Percentiles rank a stretch among this genome's conserved stretches.
These are phyloP conservation scores for Drosophila acutilabella DNA, from an alignment of 2,888 invertebrate genomes.

Conservation along the genomic window DNA sequence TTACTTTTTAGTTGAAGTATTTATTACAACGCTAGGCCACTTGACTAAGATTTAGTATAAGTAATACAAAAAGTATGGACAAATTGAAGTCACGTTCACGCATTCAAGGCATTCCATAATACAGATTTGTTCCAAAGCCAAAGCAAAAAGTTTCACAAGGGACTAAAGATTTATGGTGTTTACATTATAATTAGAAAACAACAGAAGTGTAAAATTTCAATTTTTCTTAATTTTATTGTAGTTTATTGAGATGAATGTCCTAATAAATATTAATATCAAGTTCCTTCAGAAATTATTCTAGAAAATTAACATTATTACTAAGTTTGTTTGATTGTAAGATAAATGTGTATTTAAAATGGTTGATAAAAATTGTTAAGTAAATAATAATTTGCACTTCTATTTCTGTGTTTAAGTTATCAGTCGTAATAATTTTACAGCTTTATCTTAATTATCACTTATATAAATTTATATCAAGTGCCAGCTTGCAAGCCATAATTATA, in stretches of 20 bases:
- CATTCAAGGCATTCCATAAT: constrained; percentile 23
- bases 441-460: constrained; percentile 20
- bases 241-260: constrained; percentile 15
- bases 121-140: background rate
- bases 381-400: background rate
- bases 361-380: too few species aligned
- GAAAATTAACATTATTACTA: too few species aligned
- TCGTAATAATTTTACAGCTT: background rate
- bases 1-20: constrained; percentile 47
- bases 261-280: background rate
- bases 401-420: background rate
- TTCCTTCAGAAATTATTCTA: background rate
- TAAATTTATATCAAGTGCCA: constrained; percentile 6
- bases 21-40: constrained; percentile 43
- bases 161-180: constrained; percentile 33
- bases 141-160: too few species aligned
- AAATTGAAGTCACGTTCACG: constrained; percentile 21
- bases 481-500: constrained; percentile 23
- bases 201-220: constrained; percentile 1
- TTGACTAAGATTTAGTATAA: constrained; percentile 48
- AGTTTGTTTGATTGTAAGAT: too few species aligned
- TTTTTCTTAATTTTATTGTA: background rate
- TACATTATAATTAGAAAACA: constrained; percentile 25
- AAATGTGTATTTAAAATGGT: too few species aligned
- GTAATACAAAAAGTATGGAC: constrained; percentile 6